These are phyloP conservation scores for Moxostoma hubbsi DNA, from an alignment of 2,797 vertebrate genomes.

Conservation along the genomic window DNA sequence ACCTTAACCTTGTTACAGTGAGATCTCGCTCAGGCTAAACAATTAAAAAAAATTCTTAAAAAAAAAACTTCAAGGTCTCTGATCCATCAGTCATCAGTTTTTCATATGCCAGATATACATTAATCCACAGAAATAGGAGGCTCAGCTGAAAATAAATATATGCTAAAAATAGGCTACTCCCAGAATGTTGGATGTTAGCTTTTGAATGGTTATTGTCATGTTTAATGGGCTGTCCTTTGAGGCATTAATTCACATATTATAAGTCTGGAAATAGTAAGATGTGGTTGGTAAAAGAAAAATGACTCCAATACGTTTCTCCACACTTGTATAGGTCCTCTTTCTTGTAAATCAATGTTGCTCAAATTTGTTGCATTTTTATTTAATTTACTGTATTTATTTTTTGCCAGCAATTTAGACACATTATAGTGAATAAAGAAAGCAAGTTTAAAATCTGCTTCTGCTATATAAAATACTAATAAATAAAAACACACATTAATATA, in stretches of 20 bases:
- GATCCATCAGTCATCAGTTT: no score
- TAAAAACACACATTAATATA: background rate
- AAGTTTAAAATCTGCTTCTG: no score
- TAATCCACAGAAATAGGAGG: constrained; percentile 5
- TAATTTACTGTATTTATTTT: no score
- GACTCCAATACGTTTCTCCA: background rate
- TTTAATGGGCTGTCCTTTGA: constrained; percentile 28
- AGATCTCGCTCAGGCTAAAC: no score
- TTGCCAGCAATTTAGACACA: no score
- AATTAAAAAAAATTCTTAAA: no score
- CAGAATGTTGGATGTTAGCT: constrained; percentile 19
- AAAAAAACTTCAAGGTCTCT: no score
- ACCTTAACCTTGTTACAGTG: no score
- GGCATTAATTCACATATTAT: constrained; percentile 32
- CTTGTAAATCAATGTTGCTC: background rate
- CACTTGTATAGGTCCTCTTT: background rate
- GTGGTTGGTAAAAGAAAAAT: constrained; percentile 8
- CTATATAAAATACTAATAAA: no score
- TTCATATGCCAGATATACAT: background rate
- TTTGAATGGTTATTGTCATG: constrained; percentile 21
- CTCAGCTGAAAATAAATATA: constrained; percentile 8
- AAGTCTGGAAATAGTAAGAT: constrained; percentile 16
- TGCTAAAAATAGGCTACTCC: background rate
- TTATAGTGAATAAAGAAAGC: no score
- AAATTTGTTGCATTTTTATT: background rate